These are phyloP conservation scores for Tiliqua scincoides DNA, from an alignment of 2,113 vertebrate species.

Conservation along the genomic window DNA sequence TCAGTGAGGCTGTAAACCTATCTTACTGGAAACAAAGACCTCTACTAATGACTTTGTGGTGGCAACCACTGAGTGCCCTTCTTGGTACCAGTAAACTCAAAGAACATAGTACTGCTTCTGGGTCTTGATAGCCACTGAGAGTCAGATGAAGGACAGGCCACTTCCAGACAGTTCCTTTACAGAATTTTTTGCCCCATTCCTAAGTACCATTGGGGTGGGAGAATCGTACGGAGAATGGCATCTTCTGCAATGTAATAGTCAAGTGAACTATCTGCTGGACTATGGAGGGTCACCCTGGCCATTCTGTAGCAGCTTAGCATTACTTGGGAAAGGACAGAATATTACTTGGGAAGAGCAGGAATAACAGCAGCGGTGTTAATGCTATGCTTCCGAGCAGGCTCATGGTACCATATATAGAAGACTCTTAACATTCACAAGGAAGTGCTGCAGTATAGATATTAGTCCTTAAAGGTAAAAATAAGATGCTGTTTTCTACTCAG, in stretches of 20 bases:
- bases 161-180: not conserved
- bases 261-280: not conserved
- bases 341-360: too few species aligned
- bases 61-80: not conserved
- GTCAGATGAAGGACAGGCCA: not conserved
- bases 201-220: too few species aligned
- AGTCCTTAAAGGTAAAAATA: too few species aligned
- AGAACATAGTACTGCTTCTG: not conserved
- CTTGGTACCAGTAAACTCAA: not conserved
- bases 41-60: not conserved
- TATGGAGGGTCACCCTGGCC: not conserved
- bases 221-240: too few species aligned
- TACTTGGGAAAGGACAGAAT: not conserved
- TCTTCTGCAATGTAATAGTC: too few species aligned
- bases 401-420: not conserved
- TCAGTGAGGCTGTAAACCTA: too few species aligned
- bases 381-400: not conserved
- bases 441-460: too few species aligned
- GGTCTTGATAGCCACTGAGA: too few species aligned
- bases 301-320: not conserved
- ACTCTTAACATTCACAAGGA: not conserved
- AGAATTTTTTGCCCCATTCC: not conserved
- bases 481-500: too few species aligned
- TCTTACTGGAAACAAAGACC: too few species aligned
- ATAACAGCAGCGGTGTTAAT: not conserved